Percentiles rank a stretch among this genome's conserved stretches.
These are phyloP conservation scores for Globia sparganii DNA, from an alignment of 2,888 invertebrate species.

Conservation along the genomic window DNA sequence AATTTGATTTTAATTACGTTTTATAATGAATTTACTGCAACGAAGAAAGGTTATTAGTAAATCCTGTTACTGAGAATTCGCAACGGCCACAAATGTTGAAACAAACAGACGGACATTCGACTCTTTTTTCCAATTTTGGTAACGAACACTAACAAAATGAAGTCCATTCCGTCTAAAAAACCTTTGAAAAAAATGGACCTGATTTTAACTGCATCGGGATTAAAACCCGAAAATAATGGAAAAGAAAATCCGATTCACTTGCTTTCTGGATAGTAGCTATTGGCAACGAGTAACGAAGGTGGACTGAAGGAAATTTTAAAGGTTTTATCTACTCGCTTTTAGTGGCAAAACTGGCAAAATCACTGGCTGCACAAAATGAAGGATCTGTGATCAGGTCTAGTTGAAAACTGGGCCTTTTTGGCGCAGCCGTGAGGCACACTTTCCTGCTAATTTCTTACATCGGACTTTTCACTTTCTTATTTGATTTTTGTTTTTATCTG, in stretches of 20 bases:
- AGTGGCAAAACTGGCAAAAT: not conserved
- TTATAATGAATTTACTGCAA: not conserved
- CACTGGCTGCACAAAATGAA: not conserved
- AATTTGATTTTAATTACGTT: not conserved
- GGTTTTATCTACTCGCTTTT: not conserved
- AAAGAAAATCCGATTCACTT: not conserved
- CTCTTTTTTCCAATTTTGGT: not conserved
- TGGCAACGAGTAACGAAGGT: not conserved
- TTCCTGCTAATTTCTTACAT: not conserved
- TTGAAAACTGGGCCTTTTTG: not conserved
- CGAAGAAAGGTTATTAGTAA: not conserved
- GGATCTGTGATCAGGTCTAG: not conserved
- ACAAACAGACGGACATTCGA: not conserved
- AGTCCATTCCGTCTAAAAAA: not conserved
- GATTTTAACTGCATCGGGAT: conserved; percentile 5
- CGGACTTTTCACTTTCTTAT: not conserved
- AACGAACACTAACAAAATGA: conserved; percentile 32
- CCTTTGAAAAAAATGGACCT: conserved; percentile 5
- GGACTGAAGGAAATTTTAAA: not conserved
- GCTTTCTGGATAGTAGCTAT: not conserved
- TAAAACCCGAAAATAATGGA: not conserved
- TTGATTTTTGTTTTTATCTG: not conserved
- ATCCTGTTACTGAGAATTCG: not conserved
- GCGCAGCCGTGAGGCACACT: no score
- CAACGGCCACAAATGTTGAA: not conserved